These are phyloP conservation scores for Onthophagus taurus DNA, from an alignment of 1,140 invertebrate genomes.

Conservation along the genomic window DNA sequence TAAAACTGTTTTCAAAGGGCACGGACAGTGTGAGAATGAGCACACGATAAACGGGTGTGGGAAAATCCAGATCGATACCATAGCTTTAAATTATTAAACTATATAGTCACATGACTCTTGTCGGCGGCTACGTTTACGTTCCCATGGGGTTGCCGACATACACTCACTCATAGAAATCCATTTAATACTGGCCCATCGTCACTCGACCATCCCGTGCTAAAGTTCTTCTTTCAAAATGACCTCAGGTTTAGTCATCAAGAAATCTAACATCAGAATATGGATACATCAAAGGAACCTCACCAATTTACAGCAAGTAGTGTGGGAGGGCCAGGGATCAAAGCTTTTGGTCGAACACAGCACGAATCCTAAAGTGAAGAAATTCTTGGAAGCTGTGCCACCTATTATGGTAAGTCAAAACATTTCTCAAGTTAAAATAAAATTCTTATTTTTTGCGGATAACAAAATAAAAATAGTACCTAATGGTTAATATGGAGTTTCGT, in stretches of 20 bases:
- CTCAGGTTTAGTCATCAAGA: slow-evolving; percentile 61
- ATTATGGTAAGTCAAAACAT: slow-evolving; percentile 69
- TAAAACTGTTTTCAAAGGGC: too few species aligned
- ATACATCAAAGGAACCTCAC: slow-evolving; percentile 80
- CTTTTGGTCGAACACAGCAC: slow-evolving; percentile 74
- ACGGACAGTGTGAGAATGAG: too few species aligned
- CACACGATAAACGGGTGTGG: too few species aligned
- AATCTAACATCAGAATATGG: slow-evolving; percentile 84
- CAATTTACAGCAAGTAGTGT: slow-evolving; percentile 72
- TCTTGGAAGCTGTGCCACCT: slow-evolving; percentile 75
- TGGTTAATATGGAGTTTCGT: too few species aligned
- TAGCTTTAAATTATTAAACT: slow-evolving; percentile 29
- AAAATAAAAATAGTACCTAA: too few species aligned
- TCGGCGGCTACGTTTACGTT: background rate
- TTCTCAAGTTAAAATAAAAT: too few species aligned
- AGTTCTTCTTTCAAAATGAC: slow-evolving; percentile 5
- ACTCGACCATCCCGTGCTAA: background rate
- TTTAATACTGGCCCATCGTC: background rate
- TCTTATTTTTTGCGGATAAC: too few species aligned
- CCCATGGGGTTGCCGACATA: slow-evolving; percentile 1
- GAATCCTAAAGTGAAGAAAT: slow-evolving; percentile 67
- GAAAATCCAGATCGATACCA: background rate
- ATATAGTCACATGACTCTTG: slow-evolving; percentile 27
- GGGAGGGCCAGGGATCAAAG: slow-evolving; percentile 76
- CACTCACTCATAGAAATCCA: background rate